Evolutionary conservation across 2,888 invertebrate species (phyloP), one percentile per base, ranked within the genome.

Genomic region (Orthosia gothica): DNA sequence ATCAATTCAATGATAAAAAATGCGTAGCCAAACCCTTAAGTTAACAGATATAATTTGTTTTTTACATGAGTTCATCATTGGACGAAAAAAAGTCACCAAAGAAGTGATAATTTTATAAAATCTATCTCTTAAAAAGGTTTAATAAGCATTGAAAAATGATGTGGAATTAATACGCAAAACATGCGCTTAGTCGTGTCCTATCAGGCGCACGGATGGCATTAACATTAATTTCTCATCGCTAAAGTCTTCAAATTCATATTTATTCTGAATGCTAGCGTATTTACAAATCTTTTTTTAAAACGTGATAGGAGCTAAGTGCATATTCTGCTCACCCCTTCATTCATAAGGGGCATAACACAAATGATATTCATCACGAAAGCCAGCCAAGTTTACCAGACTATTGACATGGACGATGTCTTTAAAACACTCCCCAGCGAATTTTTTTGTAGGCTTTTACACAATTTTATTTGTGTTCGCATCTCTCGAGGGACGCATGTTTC

Each of bases 391-490:
- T 26, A 71, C 65, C 54, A 67, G 67, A 54, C 83, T 83, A 82
- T 75, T 79, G 81, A 83, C 80, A 70, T 40, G 47, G 54, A 26
- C 74, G 58, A 69, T 61, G 67, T 84, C 86, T 81, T 84, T 81
- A 76, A 87, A 87, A 82, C 68, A 79, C 74, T 87, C 87, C 82
- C 84, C 59, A 65, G 82, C 23, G 80, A 77, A 69, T 71, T 81
- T 84, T 81, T 82, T 85, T 77, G 86, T 83, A 77, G 73, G 75
- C 76, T 81, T 84, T 85, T 77, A 87, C 81, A 84, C 73, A 81
- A 73, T 83, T 87, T 86, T 87, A 86, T 87, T 87, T 87, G 72
- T 79, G 74, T 70, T 81, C 58, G 69, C 66, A 69, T 68, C 73
- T 73, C 87, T 52, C 78, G 15, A 62, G 83, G 80, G 87, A 72